Evolutionary conservation across 2,888 invertebrate species (phyloP).

Genomic region (Drosophila ustulata): DNA sequence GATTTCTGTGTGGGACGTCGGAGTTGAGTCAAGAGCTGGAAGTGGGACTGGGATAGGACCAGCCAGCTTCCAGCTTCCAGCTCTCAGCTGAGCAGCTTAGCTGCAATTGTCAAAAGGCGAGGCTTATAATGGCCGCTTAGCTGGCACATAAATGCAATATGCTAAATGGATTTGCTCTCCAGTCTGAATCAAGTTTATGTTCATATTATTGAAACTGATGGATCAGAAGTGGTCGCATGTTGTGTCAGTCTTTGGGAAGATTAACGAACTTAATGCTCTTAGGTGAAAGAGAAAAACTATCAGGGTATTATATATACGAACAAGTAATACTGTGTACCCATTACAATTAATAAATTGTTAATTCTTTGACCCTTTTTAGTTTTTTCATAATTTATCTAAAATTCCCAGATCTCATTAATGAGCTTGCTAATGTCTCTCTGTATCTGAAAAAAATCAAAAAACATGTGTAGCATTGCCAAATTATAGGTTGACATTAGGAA

Average conservation of each 20-base stretch:
- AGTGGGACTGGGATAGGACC: background rate
- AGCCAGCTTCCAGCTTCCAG: background rate
- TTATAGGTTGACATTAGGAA: slow-evolving; percentile 44
- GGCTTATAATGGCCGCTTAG: slow-evolving; percentile 74
- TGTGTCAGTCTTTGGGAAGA: slow-evolving; percentile 10
- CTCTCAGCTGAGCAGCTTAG: slow-evolving; percentile 47
- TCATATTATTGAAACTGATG: slow-evolving; percentile 63
- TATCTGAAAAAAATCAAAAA: slow-evolving; percentile 24
- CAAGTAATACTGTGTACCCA: too few relatives aligned
- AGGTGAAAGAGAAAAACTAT: background rate
- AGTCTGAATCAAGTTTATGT: slow-evolving; percentile 46
- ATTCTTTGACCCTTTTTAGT: background rate
- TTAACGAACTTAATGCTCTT: slow-evolving; percentile 19
- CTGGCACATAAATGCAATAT: slow-evolving; percentile 73
- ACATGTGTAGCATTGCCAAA: slow-evolving; percentile 55
- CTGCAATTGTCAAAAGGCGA: slow-evolving; percentile 72
- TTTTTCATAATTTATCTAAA: background rate
- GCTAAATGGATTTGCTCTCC: slow-evolving; percentile 71
- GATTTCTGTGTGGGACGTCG: slow-evolving; percentile 44
- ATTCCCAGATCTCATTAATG: slow-evolving; percentile 18
- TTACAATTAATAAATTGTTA: background rate
- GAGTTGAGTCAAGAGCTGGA: background rate
- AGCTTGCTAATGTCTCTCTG: background rate
- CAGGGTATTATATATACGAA: too few relatives aligned
- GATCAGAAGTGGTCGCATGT: slow-evolving; percentile 28